phyloP scores from a whole-genome alignment of 2,113 vertebrate species.

The Seriola rivoliana region DNA sequence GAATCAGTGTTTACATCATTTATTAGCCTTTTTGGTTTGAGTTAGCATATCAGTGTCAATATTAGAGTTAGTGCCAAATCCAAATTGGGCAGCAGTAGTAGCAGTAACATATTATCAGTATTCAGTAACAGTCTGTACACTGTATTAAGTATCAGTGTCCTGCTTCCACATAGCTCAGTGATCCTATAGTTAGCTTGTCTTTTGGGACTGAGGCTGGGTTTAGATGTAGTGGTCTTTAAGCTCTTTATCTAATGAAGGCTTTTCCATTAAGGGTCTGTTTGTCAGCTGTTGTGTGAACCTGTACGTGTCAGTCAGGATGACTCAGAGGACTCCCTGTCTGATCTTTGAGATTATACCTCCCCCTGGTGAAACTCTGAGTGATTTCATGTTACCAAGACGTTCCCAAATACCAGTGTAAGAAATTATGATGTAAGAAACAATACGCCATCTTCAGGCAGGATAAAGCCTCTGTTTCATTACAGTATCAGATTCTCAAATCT shows the following conservation, averaged over 20 bases:
- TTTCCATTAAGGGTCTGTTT: slow-evolving; percentile 7
- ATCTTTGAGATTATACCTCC: slow-evolving; percentile 52
- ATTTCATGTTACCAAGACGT: background rate
- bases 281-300: slow-evolving; percentile 32
- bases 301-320: slow-evolving; percentile 32
- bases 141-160: background rate
- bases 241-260: background rate
- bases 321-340: background rate
- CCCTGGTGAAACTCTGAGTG: slow-evolving; percentile 49
- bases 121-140: background rate
- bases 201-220: slow-evolving; percentile 13
- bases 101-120: background rate
- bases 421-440: background rate
- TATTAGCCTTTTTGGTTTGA: background rate
- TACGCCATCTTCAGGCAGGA: background rate
- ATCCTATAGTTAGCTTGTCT: slow-evolving; percentile 51
- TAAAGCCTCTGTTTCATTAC: background rate
- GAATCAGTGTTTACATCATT: background rate
- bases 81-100: background rate
- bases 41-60: background rate
- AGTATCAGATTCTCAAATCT: background rate
- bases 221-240: slow-evolving; percentile 13
- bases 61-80: background rate
- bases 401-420: background rate
- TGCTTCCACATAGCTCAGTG: slow-evolving; percentile 14